Percentiles rank a stretch among this genome's conserved stretches.
Evolutionary conservation across 2,797 vertebrate species (phyloP).

Genomic region (Anableps anableps): DNA sequence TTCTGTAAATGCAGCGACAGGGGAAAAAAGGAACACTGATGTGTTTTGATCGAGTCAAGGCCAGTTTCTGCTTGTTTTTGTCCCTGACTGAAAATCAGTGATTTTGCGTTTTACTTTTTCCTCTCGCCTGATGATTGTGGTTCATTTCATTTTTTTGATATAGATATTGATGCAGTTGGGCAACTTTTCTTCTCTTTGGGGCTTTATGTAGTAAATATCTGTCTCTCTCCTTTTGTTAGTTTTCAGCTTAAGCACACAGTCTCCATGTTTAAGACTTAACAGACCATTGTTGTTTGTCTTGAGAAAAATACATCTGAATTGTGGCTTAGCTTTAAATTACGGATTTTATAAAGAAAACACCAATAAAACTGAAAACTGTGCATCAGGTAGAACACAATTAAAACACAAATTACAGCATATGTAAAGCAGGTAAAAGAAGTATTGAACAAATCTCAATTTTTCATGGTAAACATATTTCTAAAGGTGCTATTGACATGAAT

Average conservation of each 20-base stretch:
- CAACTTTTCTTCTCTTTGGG: not conserved
- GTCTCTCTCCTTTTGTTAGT: not conserved
- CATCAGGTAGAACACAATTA: not conserved
- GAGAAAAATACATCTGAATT: not conserved
- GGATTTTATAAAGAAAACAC: not conserved
- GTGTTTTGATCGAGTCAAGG: conserved; percentile 63
- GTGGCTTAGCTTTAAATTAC: not conserved
- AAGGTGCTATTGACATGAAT: no score
- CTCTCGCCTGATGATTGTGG: conserved; percentile 7
- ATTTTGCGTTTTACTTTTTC: conserved; percentile 7
- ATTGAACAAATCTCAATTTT: no score
- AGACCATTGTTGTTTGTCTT: not conserved
- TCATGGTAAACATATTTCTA: no score
- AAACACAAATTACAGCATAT: not conserved
- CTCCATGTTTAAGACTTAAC: not conserved
- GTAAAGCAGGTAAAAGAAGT: no score
- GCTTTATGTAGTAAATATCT: not conserved
- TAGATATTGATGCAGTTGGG: not conserved
- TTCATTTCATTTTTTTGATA: conserved; percentile 16
- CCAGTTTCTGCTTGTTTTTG: conserved; percentile 35
- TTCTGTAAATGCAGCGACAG: conserved; percentile 11
- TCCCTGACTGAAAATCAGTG: conserved; percentile 21
- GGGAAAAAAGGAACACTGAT: conserved; percentile 16
- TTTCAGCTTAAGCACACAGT: not conserved
- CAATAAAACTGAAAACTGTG: not conserved